phyloP scores from a whole-genome alignment of 2,797 vertebrate species.

The Cottoperca gobio region DNA sequence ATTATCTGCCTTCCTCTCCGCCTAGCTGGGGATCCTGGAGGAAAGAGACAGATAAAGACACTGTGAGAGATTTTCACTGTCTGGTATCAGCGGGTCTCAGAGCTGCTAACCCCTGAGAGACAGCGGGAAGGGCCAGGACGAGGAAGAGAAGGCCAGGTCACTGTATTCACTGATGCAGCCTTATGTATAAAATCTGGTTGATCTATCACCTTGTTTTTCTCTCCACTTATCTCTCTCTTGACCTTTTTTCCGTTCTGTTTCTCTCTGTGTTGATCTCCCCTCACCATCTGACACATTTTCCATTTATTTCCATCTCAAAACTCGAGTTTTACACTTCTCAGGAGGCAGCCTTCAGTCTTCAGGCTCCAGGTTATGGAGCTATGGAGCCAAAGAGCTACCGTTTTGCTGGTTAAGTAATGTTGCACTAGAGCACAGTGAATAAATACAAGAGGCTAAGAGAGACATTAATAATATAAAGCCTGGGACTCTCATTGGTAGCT shows the following conservation, averaged over 20 bases:
- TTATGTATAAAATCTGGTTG: constrained; percentile 4
- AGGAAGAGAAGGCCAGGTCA: neutral
- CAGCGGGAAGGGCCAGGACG: neutral
- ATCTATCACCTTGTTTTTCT: constrained; percentile 20
- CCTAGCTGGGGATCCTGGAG: constrained; percentile 45
- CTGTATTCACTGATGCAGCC: neutral
- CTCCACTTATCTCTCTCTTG: constrained; percentile 33
- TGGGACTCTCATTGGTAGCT: neutral
- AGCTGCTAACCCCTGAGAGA: constrained; percentile 25
- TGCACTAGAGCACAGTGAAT: neutral
- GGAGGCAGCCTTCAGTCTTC: constrained; percentile 9
- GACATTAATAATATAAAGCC: neutral
- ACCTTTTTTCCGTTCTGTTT: constrained; percentile 22
- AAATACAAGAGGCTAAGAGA: neutral
- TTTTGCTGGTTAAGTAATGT: neutral
- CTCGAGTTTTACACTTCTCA: neutral
- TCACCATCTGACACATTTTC: constrained; percentile 1
- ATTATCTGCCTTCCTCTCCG: constrained; percentile 39
- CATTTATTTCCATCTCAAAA: constrained; percentile 18
- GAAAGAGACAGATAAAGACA: constrained; percentile 43
- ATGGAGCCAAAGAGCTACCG: neutral
- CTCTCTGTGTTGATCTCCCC: constrained; percentile 2
- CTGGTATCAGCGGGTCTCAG: constrained; percentile 3
- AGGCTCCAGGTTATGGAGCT: neutral
- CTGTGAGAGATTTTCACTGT: constrained; percentile 36